A percentile compares a stretch with the other conserved stretches of the same genome.
phyloP scores from a whole-genome alignment of 1,140 invertebrate species.

The Solen grandis region DNA sequence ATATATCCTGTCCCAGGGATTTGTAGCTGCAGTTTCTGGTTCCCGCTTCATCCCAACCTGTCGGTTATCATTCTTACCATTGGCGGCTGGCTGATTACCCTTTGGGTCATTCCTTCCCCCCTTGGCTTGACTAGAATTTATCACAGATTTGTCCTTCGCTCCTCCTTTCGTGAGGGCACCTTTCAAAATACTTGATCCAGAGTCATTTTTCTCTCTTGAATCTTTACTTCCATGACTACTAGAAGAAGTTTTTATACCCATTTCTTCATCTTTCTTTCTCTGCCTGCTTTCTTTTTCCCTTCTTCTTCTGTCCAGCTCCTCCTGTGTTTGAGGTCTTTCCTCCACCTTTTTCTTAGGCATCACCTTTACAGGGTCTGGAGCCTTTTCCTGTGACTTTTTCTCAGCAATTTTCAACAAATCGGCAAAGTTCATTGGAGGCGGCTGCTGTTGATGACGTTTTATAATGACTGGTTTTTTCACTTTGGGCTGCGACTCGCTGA shows the following conservation, averaged over 20 bases:
- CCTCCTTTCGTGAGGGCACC: constrained; percentile 28
- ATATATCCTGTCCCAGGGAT: constrained; percentile 47
- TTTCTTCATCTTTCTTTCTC: constrained; percentile 21
- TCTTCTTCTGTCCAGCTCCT: constrained; percentile 38
- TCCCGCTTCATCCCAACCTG: neutral
- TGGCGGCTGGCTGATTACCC: neutral
- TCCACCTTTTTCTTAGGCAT: constrained; percentile 33
- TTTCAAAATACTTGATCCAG: constrained; percentile 46
- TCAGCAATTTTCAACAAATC: constrained; percentile 48
- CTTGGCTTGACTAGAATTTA: constrained; percentile 6
- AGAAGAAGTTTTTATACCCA: neutral
- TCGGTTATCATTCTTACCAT: constrained; percentile 16
- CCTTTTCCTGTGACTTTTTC: constrained; percentile 36
- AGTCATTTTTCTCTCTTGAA: constrained; percentile 50
- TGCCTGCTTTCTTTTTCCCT: constrained; percentile 34
- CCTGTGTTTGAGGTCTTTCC: constrained; percentile 41
- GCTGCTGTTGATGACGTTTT: neutral
- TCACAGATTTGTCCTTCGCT: neutral
- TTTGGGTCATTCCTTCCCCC: constrained; percentile 5
- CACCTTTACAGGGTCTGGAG: constrained; percentile 9
- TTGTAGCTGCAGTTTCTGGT: neutral
- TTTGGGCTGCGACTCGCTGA: neutral
- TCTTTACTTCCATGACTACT: neutral
- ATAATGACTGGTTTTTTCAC: constrained; percentile 19
- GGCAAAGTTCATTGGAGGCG: constrained; percentile 40